Evolutionary conservation across 2,797 vertebrate species (phyloP), one percentile per base, ranked within the genome.

Genomic region (Miichthys miiuy): DNA sequence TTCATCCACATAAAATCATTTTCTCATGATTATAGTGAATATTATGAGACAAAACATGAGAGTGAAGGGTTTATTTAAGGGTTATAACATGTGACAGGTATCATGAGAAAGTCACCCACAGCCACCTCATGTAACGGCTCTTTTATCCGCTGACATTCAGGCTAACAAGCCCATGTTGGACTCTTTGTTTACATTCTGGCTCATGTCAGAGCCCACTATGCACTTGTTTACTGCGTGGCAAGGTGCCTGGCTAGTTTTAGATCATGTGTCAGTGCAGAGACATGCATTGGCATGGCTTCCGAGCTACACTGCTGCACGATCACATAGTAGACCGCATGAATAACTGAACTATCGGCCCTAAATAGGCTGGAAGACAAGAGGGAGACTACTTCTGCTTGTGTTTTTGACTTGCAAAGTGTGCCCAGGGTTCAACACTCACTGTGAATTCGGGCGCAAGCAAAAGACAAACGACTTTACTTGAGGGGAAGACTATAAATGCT

Each of bases 191-290:
- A 86, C 80, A 69, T 75, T 64, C 69, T 70, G 75, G 72, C 82
- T 68, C 55, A 16, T 65, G 77, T 41, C 42, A 62, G 57, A 38
- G 47, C 34, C 34, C 34, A 38, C 80, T 44, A n/a, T 74, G 84
- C 80, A 64, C 79, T 80, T 66, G 81, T 90, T 89, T 89, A 81
- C 64, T 41, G 74, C 55, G 70, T 87, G 89, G 82, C 85, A 66
- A 79, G 77, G 79, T 85, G 84, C 84, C 84, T 57, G 81, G 70
- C 82, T 80, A 7, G 77, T 89, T 93, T 92, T 90, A 90, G 89
- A 87, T 80, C 55, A 66, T 84, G 82, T 89, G 88, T 91, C 89
- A 91, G 84, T 44, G 75, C 70, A 71, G 14, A 87, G 80, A 74
- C 77, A 80, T 68, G 77, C 72, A 48, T 75, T 77, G 87, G 76